Evolutionary conservation across 2,888 invertebrate species (phyloP), one percentile per base, ranked within the genome.

Genomic region (Melieria crassipennis): DNA sequence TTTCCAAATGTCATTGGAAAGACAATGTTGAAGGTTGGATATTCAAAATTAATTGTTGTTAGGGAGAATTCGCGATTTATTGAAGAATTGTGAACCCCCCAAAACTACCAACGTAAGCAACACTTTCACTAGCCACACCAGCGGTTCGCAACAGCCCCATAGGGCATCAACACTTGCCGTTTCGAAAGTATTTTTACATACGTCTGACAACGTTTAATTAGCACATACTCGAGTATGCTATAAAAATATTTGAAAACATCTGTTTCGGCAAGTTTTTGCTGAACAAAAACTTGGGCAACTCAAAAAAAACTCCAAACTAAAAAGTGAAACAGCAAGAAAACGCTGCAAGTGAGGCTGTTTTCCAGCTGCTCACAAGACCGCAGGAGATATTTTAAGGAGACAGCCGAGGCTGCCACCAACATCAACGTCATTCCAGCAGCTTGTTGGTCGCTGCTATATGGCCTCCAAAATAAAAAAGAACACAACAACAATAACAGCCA

Each of bases 281-380:
- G 1, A 30, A 30, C 30, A 16, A 42, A 16, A 42, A n/a, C 7
- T 50, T 5, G 16, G 0, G 7, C 52, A 45, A 57, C 50, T 70
- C 4, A n/a, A 55, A 72, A 60, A 60, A 57, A 48, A 16, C 45
- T 46, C 67, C 70, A 70, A 64, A 74, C 30, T 30, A 1, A 30
- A 30, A 75, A 72, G 65, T 75, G 7, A 71, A 64, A 64, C 63
- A 70, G 69, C 57, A 73, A 63, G 45, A 45, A 69, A 10, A 56
- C 9, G 63, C 7, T 58, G 55, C 9, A 69, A 62, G 47, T 58
- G 30, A 30, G 61, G 55, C 66, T 65, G 56, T 62, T 70, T 76
- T 80, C 76, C 78, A 80, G 80, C 82, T 79, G 79, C 76, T 74
- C 73, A 5, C 60, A 79, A 76, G 78, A 81, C 83, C 81, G 81